These are phyloP conservation scores for Tridacna gigas DNA, from an alignment of 2,888 invertebrate species.

Conservation along the genomic window DNA sequence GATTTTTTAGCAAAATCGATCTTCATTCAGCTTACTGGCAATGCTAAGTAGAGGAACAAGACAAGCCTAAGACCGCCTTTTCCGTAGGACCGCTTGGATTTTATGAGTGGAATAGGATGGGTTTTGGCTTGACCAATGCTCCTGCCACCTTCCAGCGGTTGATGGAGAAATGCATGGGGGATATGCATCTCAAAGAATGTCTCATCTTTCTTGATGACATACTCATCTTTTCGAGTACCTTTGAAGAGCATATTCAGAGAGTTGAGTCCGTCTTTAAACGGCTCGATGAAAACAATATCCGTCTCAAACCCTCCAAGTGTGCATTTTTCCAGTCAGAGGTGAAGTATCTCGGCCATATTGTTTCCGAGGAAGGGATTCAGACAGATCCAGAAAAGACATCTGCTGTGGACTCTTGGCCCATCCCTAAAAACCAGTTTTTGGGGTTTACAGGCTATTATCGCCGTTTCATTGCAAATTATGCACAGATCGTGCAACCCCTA, in stretches of 20 bases:
- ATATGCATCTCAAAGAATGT: slow-evolving; percentile 1
- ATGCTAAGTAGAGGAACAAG: not conserved
- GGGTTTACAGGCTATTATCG: not conserved
- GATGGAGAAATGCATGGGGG: slow-evolving; percentile 6
- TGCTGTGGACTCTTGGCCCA: not conserved
- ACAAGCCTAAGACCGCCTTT: not conserved
- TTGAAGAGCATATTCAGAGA: not conserved
- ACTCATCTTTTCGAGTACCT: not conserved
- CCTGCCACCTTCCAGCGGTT: slow-evolving; percentile 4
- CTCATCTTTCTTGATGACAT: not conserved
- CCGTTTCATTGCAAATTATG: not conserved
- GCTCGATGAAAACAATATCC: not conserved
- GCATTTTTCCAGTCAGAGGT: not conserved
- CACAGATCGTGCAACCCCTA: not conserved
- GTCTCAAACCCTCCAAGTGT: not conserved
- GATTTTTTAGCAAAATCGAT: not conserved
- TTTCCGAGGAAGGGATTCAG: not conserved
- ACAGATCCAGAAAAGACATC: not conserved
- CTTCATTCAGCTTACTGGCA: slow-evolving; percentile 8
- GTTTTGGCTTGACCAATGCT: not conserved
- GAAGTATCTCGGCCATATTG: not conserved
- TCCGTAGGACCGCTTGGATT: not conserved
- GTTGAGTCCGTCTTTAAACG: slow-evolving; percentile 3
- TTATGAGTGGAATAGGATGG: slow-evolving; percentile 4
- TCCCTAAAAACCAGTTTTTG: not conserved